A percentile compares a stretch with the other conserved stretches of the same genome.
These are phyloP conservation scores for Hirtodrosophila confusa DNA, from an alignment of 2,888 invertebrate genomes.

Conservation along the genomic window DNA sequence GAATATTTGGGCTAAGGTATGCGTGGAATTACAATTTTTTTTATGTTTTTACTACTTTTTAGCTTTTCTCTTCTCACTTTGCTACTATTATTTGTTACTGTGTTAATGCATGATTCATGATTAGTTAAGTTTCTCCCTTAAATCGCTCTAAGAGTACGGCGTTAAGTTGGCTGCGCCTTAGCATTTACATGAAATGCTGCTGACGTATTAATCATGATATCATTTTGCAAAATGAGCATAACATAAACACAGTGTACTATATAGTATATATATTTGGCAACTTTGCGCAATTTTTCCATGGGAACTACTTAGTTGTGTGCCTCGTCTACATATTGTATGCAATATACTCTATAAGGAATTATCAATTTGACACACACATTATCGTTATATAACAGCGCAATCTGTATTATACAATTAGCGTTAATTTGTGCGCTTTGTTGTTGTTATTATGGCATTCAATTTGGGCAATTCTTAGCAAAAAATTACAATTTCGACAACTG, in stretches of 20 bases:
- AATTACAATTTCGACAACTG: constrained; percentile 27
- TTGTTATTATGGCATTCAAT: constrained; percentile 47
- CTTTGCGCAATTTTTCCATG: constrained; percentile 34
- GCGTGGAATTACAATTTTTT: constrained; percentile 12
- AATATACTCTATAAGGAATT: constrained; percentile 29
- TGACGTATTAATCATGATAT: no score
- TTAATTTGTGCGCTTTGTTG: constrained; percentile 50
- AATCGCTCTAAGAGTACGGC: no score
- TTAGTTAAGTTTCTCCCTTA: no score
- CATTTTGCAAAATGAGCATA: no score
- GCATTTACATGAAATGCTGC: no score
- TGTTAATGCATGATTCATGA: no score
- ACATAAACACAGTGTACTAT: no score
- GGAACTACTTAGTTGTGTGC: constrained; percentile 50
- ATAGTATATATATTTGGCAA: constrained; percentile 40
- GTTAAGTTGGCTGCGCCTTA: no score
- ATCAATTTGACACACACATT: constrained; percentile 65
- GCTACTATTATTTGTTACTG: constrained; percentile 6
- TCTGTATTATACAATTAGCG: constrained; percentile 22
- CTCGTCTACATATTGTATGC: constrained; percentile 44
- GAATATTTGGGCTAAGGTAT: constrained; percentile 38
- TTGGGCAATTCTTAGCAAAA: constrained; percentile 19
- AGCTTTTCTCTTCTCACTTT: constrained; percentile 5
- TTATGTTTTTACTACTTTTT: constrained; percentile 3
- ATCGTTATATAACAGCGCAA: constrained; percentile 48